phyloP scores from a whole-genome alignment of 2,888 invertebrate species.

The Pseudolycoriella hygida region DNA sequence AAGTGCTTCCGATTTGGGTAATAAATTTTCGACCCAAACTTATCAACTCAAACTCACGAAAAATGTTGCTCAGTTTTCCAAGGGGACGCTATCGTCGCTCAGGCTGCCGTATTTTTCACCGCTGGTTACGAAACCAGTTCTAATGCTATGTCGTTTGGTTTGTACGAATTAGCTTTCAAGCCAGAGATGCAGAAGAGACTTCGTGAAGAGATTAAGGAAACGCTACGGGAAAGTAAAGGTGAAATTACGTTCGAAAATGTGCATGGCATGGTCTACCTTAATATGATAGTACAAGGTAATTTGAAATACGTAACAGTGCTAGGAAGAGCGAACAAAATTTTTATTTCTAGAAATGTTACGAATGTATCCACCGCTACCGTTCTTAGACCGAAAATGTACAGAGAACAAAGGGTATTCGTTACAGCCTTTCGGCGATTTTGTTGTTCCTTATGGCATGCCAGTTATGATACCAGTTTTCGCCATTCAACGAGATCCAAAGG shows the following conservation, averaged over 20 bases:
- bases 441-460: constrained; percentile 22
- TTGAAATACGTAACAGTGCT: no score
- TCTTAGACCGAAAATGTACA: constrained; percentile 24
- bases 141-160: constrained; percentile 28
- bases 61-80: constrained; percentile 12
- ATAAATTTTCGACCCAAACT: no score
- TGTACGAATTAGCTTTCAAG: constrained; percentile 27
- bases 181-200: constrained; percentile 27
- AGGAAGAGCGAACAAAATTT: no score
- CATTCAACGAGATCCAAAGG: constrained; percentile 24
- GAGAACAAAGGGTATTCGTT: constrained; percentile 16
- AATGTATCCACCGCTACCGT: constrained; percentile 25
- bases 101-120: constrained; percentile 23
- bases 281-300: constrained; percentile 21
- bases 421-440: constrained; percentile 17
- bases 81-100: constrained; percentile 22
- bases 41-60: no score
- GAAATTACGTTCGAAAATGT: constrained; percentile 25
- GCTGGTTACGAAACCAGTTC: constrained; percentile 28
- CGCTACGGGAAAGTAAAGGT: constrained; percentile 21
- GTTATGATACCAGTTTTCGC: constrained; percentile 22
- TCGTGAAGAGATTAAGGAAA: constrained; percentile 26
- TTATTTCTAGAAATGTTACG: constrained; percentile 24
- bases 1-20: no score
- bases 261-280: constrained; percentile 28